Evolutionary conservation across 2,113 vertebrate species (phyloP), one percentile per base, ranked within the genome.

Genomic region (Ammodytes dubius): DNA sequence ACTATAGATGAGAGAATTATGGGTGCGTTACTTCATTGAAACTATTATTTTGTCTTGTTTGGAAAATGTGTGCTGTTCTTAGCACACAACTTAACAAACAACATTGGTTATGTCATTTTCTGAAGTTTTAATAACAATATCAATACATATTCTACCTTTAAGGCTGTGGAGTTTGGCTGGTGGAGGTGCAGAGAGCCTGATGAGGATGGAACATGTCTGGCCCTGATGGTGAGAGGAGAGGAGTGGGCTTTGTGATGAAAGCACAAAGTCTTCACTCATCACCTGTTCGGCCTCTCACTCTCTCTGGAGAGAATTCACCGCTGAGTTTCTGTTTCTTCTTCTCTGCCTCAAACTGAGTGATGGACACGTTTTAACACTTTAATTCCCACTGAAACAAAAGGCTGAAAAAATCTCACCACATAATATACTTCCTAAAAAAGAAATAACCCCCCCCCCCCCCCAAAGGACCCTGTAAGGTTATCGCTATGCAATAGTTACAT

Each of bases 211-310:
- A 82, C 84, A 87, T 80, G 73, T 83, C 71, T 81, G 43, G 50
- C 8, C 13, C 72, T 57, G 81, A 84, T 73, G 75, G 65, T 79
- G 79, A 88, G 77, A 83, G 84, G 82, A 85, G 81, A 84, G 84
- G 66, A 27, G 27, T 27, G 27, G 57, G 73, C 39, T 66, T n/a
- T 57, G 86, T 74, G 88, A 88, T 88, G 91, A 93, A 89, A 93
- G 82, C 81, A 61, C 40, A 63, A 59, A 37, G 82, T 86, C 85
- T 69, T 92, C 79, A 86, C 79, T 87, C 89, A 42, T 85, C 89
- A 79, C 67, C 82, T 80, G 73, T 2, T 15, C 42, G 67, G 82
- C 88, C 82, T 88, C 77, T 79, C 15, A 39, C 59, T 74, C 52
- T 79, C 84, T 76, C 74, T 42, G 58, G 82, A 86, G 82, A 64